Base-by-base conservation (phyloP, 2,797 vertebrate genomes). In the Hydrocynus forskahlii region DNA sequence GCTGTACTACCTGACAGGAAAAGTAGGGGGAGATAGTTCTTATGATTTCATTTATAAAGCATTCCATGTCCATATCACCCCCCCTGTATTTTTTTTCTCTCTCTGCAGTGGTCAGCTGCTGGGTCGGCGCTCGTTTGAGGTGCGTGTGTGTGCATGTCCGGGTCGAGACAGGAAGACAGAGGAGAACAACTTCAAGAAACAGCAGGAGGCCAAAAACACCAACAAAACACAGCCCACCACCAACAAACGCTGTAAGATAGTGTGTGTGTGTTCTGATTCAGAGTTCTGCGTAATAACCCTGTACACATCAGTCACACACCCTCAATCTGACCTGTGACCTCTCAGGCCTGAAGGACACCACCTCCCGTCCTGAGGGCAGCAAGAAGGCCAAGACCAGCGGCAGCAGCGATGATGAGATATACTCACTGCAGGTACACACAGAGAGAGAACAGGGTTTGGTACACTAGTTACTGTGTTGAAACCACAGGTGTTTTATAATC, bases 111-210 rank as follows among this genome's bases (percentile, higher is more conserved):
- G 94, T 0, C 84, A 84, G 0, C 48, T 94, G 0, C 86, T 95
- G 54, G 94, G 94, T 0, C 91, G 94, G 0, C 87, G 89, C 5
- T 92, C 91, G 60, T 95, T 95, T 16, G 94, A 95, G 75, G 94
- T 94, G 0, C 92, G 94, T 0, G 81, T 95, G 0, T 95, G 94
- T 14, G 94, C 94, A 5, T 95, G 94, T 79, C 94, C 94, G 0
- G 94, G 94, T 2, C 87, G 94, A 17, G 94, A 95, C 82, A 86
- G 93, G 0, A 89, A 91, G 43, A 90, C 88, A 0, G 94, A 95
- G 52, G 94, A 95, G 76, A 88, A 88, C 4, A 94, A 94, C 81
- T 84, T 68, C 57, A 86, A 1, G 7, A 94, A 92, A 75, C 91
- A 88, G 62, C 87, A 80, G 73, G 91, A 90, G 35, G 48, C 75